Evolutionary conservation across 2,113 vertebrate genomes (phyloP), one percentile per base, ranked within the genome.

Genomic region (Cichladusa arquata): DNA sequence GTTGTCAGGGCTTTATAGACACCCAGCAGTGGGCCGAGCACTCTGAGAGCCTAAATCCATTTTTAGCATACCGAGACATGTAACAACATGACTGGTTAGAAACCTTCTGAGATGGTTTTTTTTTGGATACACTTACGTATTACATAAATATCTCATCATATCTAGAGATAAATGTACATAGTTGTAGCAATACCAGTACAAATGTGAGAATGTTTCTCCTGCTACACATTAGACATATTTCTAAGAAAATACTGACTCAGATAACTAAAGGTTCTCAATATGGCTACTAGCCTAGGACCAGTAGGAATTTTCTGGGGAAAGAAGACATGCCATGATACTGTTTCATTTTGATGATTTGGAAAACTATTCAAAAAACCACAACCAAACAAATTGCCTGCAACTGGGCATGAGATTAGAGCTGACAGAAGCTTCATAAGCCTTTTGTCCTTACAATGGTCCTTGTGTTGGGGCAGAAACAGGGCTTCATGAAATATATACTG

Each of bases 31-130:
- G 90, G 51, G 58, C 44, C 40, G 9, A 64, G 44, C 44, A 70
- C 54, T 94, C 90, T 19, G 5, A 38, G 71, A 86, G 48, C 44
- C 72, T 94, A 93, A 96, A 73, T 83, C 93, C 90, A 25, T 96
- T 86, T 93, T 77, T 80, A 76, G 62, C 93, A 95, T 95, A 91
- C 57, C 76, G 78, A 69, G 64, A 83, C 94, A 40, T 88, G 88
- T 96, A 92, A 94, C 86, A 74, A 93, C 94, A 74, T 56, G 95
- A 94, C 76, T 94, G n/a, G 40, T 72, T 19, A 91, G 50, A 73
- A 91, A 62, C 19, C 13, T 73, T 78, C 45, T 6, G 2, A 64
- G 76, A 74, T 73, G 54, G 24, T 40, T 16, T 88, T 94, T 64
- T 94, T 78, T 62, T 51, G 74, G 15, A 86, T 78, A 51, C 7